Conservation (phyloP, 2,797 vertebrate genomes). For the Helicolenus hilgendorfi region DNA sequence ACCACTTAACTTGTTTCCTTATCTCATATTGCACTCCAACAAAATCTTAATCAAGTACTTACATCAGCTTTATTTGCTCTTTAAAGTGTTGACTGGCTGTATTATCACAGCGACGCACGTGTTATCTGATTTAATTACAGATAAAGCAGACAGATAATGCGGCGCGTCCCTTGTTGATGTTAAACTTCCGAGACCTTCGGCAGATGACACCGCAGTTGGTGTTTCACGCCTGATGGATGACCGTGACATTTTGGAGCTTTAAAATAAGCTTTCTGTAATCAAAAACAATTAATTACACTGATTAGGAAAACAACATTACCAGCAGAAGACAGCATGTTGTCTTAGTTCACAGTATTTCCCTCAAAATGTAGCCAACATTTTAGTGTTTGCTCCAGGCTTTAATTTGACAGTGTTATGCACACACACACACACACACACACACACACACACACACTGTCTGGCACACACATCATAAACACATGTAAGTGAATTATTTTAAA, state of each 20-base stretch:
- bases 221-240: neutral
- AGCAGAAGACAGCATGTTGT: neutral
- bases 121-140: constrained; percentile 37
- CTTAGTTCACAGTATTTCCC: neutral
- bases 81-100: neutral
- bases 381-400: constrained; percentile 10
- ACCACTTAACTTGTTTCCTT: constrained; percentile 2
- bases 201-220: neutral
- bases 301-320: neutral
- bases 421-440: neutral
- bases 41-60: constrained; percentile 18
- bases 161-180: neutral
- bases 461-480: constrained; percentile 24
- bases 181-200: neutral
- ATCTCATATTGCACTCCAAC: constrained; percentile 38
- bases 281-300: constrained; percentile 18
- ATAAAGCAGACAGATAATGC: constrained; percentile 36
- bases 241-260: neutral
- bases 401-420: neutral
- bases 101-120: neutral
- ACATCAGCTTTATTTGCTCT: constrained; percentile 21
- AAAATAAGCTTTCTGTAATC: neutral
- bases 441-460: neutral
- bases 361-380: neutral
- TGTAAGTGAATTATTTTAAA: constrained; percentile 43